These are phyloP conservation scores for Eospalax fontanierii DNA, from an alignment of 2,797 vertebrate genomes.

Conservation along the genomic window DNA sequence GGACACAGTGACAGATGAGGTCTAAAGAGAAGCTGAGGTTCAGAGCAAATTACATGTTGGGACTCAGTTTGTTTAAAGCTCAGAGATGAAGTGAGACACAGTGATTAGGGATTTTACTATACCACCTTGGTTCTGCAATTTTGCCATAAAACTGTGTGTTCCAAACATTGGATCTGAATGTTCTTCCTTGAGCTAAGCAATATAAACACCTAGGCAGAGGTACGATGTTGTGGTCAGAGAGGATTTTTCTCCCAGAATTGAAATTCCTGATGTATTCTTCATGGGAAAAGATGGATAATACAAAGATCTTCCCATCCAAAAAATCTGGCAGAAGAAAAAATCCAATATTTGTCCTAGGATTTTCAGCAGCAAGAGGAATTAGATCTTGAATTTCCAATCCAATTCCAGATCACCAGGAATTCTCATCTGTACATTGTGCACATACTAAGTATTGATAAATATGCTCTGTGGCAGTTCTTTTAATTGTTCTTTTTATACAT, in stretches of 20 bases:
- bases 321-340: slow-evolving; percentile 28
- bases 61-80: background rate
- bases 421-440: background rate
- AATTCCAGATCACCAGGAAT: background rate
- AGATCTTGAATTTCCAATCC: background rate
- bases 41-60: background rate
- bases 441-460: background rate
- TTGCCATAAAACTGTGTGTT: background rate
- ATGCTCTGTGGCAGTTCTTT: slow-evolving; percentile 18
- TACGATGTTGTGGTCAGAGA: background rate
- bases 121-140: background rate
- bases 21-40: background rate
- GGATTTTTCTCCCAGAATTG: slow-evolving; percentile 6
- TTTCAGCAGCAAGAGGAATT: background rate
- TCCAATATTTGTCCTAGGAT: background rate
- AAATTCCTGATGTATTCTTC: slow-evolving; percentile 8
- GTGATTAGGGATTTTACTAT: background rate
- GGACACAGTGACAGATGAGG: background rate
- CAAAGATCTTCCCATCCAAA: background rate
- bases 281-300: background rate
- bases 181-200: slow-evolving; percentile 23
- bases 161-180: background rate
- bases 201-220: background rate
- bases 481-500: slow-evolving; percentile 32
- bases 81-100: background rate